phyloP scores from a whole-genome alignment of 1,140 invertebrate species.

The Drosophila mayri region DNA sequence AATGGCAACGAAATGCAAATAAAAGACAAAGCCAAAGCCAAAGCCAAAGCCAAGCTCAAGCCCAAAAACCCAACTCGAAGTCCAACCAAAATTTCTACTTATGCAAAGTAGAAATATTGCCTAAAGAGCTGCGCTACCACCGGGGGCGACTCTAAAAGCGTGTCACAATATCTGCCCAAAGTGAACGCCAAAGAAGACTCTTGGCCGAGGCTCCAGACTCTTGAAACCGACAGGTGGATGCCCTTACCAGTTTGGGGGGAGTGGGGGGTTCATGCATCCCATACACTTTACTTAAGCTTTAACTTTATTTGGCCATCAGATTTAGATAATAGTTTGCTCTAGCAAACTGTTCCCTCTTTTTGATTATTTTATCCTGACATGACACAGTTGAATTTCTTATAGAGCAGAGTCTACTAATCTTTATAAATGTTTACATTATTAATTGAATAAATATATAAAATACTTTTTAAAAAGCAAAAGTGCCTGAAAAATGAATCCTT shows the following conservation, averaged over 20 bases:
- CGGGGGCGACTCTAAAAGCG: slow-evolving; percentile 73
- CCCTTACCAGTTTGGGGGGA: background rate
- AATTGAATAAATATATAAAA: background rate
- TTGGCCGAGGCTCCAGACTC: background rate
- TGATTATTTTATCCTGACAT: too few species aligned
- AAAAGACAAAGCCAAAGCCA: slow-evolving; percentile 61
- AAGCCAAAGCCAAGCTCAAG: slow-evolving; percentile 39
- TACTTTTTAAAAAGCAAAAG: too few species aligned
- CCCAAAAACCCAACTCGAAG: slow-evolving; percentile 32
- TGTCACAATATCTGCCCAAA: slow-evolving; percentile 71
- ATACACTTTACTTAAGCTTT: too few species aligned
- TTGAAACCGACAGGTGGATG: background rate
- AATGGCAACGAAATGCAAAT: slow-evolving; percentile 81
- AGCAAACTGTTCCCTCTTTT: too few species aligned
- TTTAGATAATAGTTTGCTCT: too few species aligned
- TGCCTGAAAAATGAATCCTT: too few species aligned
- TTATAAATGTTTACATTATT: too few species aligned
- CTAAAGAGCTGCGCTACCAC: slow-evolving; percentile 57
- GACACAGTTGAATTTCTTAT: too few species aligned
- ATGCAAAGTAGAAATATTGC: slow-evolving; percentile 84
- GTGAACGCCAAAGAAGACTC: slow-evolving; percentile 20
- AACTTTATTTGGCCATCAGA: too few species aligned
- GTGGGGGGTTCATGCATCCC: background rate
- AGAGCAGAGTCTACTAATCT: too few species aligned
- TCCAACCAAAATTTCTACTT: slow-evolving; percentile 76